Evolutionary conservation across 2,113 vertebrate genomes (phyloP).

Genomic region (Vireo altiloquus): DNA sequence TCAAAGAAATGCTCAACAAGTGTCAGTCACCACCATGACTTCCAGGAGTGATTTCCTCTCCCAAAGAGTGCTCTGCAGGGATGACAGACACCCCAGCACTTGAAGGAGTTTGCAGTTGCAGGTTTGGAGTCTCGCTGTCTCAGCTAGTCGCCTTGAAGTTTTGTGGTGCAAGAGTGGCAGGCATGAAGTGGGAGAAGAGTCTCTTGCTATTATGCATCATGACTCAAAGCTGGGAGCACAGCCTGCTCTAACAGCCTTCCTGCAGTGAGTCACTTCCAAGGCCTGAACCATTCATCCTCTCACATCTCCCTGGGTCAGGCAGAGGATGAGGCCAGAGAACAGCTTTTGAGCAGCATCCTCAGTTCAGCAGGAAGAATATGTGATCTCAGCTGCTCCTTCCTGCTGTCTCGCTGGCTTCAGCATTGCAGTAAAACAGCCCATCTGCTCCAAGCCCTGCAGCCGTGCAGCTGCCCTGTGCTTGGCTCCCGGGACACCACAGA

Average conservation of each 20-base stretch:
- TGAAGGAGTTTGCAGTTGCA: background rate
- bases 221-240: background rate
- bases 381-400: constrained; percentile 34
- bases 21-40: background rate
- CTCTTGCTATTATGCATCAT: background rate
- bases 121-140: background rate
- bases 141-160: background rate
- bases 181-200: background rate
- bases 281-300: background rate
- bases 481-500: background rate
- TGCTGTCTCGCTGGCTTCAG: background rate
- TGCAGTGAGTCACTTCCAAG: background rate
- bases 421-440: background rate
- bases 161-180: background rate
- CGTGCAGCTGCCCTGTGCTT: background rate
- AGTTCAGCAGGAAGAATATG: constrained; percentile 7
- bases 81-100: background rate
- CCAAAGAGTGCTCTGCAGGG: background rate
- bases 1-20: background rate
- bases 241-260: background rate
- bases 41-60: background rate
- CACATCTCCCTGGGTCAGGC: background rate
- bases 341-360: background rate
- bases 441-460: constrained; percentile 35
- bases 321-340: background rate